Percentiles rank a stretch among this genome's conserved stretches.
Evolutionary conservation across 2,888 invertebrate species (phyloP).

Genomic region (Anorthoa munda): DNA sequence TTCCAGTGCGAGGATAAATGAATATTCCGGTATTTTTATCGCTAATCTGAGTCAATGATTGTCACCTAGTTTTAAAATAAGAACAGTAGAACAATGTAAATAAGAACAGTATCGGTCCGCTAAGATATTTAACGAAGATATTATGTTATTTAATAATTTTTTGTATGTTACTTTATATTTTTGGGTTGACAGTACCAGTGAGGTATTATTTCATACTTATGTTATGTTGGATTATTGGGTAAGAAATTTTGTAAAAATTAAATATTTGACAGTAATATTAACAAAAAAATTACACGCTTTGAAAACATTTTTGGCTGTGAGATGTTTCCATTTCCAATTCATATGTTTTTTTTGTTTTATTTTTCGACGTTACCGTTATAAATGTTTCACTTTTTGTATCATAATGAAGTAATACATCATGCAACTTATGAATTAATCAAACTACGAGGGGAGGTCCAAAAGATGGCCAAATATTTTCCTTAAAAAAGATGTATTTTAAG

Average conservation of each 20-base stretch:
- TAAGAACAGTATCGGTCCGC: slow-evolving; percentile 17
- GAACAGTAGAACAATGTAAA: slow-evolving; percentile 15
- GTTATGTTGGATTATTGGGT: neutral
- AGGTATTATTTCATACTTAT: slow-evolving; percentile 25
- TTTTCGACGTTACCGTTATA: slow-evolving; percentile 7
- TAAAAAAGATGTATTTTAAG: too few relatives aligned
- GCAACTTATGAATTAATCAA: slow-evolving; percentile 1
- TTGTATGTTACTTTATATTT: slow-evolving; percentile 7
- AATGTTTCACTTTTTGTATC: slow-evolving; percentile 9
- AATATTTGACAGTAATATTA: neutral
- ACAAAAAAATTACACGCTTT: slow-evolving; percentile 27
- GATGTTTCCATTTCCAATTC: slow-evolving; percentile 67
- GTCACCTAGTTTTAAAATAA: slow-evolving; percentile 16
- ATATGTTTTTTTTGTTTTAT: neutral
- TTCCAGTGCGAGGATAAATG: too few relatives aligned
- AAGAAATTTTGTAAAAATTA: neutral
- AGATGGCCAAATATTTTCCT: neutral
- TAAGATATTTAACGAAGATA: slow-evolving; percentile 37
- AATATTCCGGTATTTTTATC: neutral
- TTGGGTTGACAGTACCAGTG: slow-evolving; percentile 16
- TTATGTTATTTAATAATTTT: slow-evolving; percentile 30
- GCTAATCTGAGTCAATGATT: slow-evolving; percentile 6
- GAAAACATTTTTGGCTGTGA: slow-evolving; percentile 71
- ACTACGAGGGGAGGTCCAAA: too few relatives aligned
- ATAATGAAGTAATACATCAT: slow-evolving; percentile 6